Evolutionary conservation across 2,113 vertebrate species (phyloP).

Genomic region (Corythoichthys intestinalis): DNA sequence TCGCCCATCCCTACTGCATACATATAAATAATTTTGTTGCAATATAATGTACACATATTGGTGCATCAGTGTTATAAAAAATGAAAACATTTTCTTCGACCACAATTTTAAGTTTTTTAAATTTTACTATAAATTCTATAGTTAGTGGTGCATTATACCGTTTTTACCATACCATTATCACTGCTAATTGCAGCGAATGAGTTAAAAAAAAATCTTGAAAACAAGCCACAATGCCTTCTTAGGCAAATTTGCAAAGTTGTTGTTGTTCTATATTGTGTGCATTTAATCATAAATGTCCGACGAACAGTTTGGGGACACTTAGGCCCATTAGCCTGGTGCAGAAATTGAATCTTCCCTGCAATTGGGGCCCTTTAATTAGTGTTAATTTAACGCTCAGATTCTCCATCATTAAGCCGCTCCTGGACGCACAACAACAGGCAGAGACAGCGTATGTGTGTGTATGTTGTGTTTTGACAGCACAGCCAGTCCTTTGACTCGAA

Average conservation of each 20-base stretch:
- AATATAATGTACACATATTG: too few species aligned
- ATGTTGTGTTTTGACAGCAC: constrained; percentile 79
- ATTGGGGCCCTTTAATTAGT: constrained; percentile 96
- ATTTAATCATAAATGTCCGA: constrained; percentile 56
- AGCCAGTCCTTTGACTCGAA: constrained; percentile 81
- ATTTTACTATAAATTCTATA: too few species aligned
- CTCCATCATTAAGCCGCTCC: constrained; percentile 94
- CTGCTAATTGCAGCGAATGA: too few species aligned
- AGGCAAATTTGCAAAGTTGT: neutral
- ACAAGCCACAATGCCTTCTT: neutral
- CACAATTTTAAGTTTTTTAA: too few species aligned
- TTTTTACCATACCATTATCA: too few species aligned
- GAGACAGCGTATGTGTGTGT: constrained; percentile 16
- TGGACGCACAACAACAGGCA: constrained; percentile 71
- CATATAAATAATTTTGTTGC: too few species aligned
- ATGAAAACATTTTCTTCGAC: too few species aligned
- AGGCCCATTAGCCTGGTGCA: constrained; percentile 89
- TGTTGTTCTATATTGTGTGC: constrained; percentile 20
- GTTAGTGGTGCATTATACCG: too few species aligned
- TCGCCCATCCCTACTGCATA: too few species aligned
- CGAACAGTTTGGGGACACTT: constrained; percentile 82
- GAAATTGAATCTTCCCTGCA: constrained; percentile 97
- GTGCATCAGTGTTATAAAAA: too few species aligned
- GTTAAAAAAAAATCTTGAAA: neutral
- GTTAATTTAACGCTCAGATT: constrained; percentile 99